These are phyloP conservation scores for Cerastoderma edule DNA, from an alignment of 2,888 invertebrate species.

Conservation along the genomic window DNA sequence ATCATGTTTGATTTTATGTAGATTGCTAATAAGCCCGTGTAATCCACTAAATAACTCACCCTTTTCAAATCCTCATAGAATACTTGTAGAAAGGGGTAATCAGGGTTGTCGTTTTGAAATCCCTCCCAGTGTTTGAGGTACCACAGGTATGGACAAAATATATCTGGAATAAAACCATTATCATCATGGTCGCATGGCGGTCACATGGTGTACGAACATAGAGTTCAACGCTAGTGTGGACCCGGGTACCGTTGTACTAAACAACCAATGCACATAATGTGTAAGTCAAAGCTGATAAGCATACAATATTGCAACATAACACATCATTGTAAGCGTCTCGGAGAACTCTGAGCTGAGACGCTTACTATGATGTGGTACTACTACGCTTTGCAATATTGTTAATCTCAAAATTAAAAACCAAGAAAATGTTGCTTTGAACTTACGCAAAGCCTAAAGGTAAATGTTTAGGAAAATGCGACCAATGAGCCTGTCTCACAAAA, in stretches of 20 bases:
- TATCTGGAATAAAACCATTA: background rate
- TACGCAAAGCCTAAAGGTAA: no score
- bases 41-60: background rate
- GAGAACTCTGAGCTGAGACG: no score
- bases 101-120: background rate
- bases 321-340: background rate
- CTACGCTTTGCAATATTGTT: no score
- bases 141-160: background rate
- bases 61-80: conserved; percentile 13
- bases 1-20: background rate
- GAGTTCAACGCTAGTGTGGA: background rate
- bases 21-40: background rate
- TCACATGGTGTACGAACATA: no score
- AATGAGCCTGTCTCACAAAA: no score
- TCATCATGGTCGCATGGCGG: no score
- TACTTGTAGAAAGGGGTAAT: background rate
- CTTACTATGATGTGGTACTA: no score
- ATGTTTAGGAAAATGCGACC: no score
- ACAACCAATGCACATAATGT: background rate
- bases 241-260: background rate
- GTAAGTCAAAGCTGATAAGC: background rate
- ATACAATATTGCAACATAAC: background rate
- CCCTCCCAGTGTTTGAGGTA: conserved; percentile 16
- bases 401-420: no score
- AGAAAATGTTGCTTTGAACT: no score